Conservation (phyloP, 2,797 vertebrate genomes). For the Anolis apletophallus region DNA sequence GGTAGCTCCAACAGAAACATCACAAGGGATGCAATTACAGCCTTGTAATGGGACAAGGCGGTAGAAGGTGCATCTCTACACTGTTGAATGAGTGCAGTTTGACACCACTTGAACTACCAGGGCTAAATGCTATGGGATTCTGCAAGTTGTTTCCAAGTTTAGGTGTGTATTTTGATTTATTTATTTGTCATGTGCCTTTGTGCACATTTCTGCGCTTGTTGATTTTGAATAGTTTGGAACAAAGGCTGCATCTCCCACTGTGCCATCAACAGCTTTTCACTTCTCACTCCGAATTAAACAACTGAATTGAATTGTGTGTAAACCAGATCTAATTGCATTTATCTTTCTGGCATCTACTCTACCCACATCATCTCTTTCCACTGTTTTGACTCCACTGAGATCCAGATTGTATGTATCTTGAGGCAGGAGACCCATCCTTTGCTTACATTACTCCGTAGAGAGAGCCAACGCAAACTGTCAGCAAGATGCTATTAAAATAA, state of each 20-base stretch:
- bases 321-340: too few species aligned
- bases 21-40: too few species aligned
- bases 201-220: neutral
- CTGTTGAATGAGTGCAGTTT: too few species aligned
- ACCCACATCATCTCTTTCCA: neutral
- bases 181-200: too few species aligned
- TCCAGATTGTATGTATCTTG: neutral
- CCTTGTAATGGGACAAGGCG: too few species aligned
- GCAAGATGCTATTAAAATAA: neutral
- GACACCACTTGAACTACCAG: too few species aligned
- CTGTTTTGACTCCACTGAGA: neutral
- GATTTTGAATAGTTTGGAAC: neutral
- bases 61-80: too few species aligned
- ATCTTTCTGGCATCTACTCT: neutral
- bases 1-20: too few species aligned
- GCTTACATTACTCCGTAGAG: neutral
- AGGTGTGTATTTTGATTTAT: too few species aligned
- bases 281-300: neutral
- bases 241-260: neutral
- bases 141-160: too few species aligned
- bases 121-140: too few species aligned
- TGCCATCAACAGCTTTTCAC: neutral
- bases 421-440: neutral
- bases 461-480: neutral
- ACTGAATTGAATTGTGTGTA: too few species aligned